These are phyloP conservation scores for Montipora efflorescens DNA, from an alignment of 64 coral and sea anemone genomes.

Conservation along the genomic window DNA sequence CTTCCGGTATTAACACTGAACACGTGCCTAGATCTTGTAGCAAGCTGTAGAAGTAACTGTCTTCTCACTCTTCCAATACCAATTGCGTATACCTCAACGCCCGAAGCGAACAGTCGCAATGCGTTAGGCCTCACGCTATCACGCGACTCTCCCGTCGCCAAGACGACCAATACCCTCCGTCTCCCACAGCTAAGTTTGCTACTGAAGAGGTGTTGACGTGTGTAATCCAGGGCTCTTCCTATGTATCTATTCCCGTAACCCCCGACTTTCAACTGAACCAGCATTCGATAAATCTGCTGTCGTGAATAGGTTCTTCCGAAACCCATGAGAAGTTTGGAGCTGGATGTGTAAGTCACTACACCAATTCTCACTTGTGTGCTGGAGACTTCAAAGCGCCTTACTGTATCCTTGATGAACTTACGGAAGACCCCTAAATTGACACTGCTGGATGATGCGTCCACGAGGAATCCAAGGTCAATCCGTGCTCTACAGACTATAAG, in stretches of 20 bases:
- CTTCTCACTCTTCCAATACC: constrained; percentile 27
- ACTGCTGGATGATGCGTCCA: constrained; percentile 50
- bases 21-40: constrained; percentile 22
- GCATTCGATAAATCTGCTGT: background rate
- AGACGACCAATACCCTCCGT: constrained; percentile 61
- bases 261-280: constrained; percentile 14
- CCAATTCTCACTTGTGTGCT: constrained; percentile 20
- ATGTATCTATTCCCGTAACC: constrained; percentile 14
- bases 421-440: background rate
- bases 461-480: constrained; percentile 66
- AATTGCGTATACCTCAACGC: constrained; percentile 61
- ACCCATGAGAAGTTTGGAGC: background rate
- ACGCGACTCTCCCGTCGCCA: constrained; percentile 45
- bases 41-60: background rate
- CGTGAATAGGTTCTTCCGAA: constrained; percentile 32
- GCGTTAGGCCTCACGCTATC: constrained; percentile 39
- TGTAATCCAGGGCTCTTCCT: constrained; percentile 56
- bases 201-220: constrained; percentile 34
- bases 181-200: constrained; percentile 48
- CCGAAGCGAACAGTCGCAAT: background rate
- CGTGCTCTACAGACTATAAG: constrained; percentile 55
- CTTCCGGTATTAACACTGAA: background rate
- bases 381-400: constrained; percentile 50
- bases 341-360: constrained; percentile 47
- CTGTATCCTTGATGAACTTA: constrained; percentile 30